Evolutionary conservation across 2,113 vertebrate genomes (phyloP), one percentile per base, ranked within the genome.

Genomic region (Motacilla alba): DNA sequence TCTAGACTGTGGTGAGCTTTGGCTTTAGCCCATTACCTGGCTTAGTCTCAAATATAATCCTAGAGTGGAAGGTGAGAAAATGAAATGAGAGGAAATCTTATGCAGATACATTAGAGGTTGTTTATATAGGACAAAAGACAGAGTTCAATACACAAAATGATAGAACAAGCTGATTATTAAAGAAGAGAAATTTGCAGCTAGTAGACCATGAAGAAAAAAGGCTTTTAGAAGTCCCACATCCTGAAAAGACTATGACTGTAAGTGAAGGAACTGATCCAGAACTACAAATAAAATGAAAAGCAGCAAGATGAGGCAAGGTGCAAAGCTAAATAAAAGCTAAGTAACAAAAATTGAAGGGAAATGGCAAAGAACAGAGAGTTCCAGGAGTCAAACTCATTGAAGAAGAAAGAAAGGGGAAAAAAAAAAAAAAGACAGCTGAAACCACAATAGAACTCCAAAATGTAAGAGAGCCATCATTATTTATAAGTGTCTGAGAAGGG

Each of bases 261-360:
- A 87, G 77, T 74, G 72, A 64, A 47, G 69, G 64, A 95, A 82
- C 59, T 87, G 81, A 91, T 91, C 81, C 89, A 78, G 84, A 86
- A 82, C 82, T 86, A 70, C 74, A 93, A 94, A 87, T 81, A 73
- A 88, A 94, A 73, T 1, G 14, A 83, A 90, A 89, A 94, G 31
- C 41, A 85, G 28, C 23, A 67, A 83, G 72, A 82, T 44, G n/a
- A 94, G n/a, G 31, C n/a, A 92, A 84, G 58, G n/a, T 77, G 33
- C 46, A 90, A 93, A 82, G 67, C 23, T 87, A 90, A 94, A 84
- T 73, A 87, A 89, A 92, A 92, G 44, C 37, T 49, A 94, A 88
- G 44, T 77, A 83, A 85, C 21, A 79, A 83, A 94, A 72, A 83
- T 22, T 75, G 77, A 93, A 87, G 18, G 35, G 9, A 88, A 92